phyloP scores from a whole-genome alignment of 2,888 invertebrate species.

The Boloria selene region DNA sequence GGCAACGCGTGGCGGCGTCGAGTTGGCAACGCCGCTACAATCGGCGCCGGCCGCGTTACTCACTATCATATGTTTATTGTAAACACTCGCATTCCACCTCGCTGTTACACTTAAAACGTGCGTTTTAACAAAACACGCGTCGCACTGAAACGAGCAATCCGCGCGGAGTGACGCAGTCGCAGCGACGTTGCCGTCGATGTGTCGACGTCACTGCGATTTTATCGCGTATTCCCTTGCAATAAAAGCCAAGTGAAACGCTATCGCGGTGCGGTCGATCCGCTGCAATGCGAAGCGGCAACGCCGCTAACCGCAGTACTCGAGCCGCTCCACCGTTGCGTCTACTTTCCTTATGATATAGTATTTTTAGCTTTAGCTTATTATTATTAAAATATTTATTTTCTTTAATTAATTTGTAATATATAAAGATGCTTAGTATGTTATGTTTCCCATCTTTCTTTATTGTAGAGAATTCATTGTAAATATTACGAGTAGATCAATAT shows the following conservation, averaged over 20 bases:
- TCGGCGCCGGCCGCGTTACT: conserved; percentile 12
- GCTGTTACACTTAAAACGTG: neutral
- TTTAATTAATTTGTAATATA: too few relatives aligned
- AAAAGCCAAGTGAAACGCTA: conserved; percentile 2
- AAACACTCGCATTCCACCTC: conserved; percentile 4
- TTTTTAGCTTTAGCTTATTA: too few relatives aligned
- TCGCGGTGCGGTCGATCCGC: conserved; percentile 9
- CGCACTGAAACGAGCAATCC: conserved; percentile 35
- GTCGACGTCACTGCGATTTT: neutral
- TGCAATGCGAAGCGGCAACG: conserved; percentile 40
- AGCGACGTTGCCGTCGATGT: conserved; percentile 40
- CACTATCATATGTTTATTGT: conserved; percentile 18
- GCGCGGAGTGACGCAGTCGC: conserved; percentile 55
- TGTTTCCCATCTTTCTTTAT: too few relatives aligned
- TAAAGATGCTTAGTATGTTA: too few relatives aligned
- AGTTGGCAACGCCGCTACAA: conserved; percentile 43
- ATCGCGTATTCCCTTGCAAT: neutral
- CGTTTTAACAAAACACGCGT: conserved; percentile 24
- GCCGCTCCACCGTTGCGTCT: neutral
- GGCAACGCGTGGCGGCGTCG: conserved; percentile 41
- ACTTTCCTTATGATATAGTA: neutral
- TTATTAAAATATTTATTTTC: too few relatives aligned
- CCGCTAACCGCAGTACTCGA: conserved; percentile 25
- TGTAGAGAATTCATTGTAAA: too few relatives aligned
- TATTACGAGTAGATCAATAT: too few relatives aligned